Conservation (phyloP, 2,113 vertebrate genomes). For the Haplochromis burtoni region DNA sequence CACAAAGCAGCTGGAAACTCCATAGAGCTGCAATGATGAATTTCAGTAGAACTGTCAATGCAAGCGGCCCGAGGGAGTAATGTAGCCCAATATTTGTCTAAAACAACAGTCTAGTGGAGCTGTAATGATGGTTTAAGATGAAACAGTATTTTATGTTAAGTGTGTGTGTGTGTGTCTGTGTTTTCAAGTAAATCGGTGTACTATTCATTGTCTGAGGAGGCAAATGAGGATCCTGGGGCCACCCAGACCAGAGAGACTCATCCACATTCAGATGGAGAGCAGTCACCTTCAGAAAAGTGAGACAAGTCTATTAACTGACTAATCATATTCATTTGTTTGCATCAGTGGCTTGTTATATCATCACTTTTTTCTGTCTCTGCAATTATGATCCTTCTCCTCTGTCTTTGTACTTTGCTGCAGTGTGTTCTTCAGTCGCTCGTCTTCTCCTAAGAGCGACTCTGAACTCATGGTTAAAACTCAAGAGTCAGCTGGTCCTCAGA, state of each 20-base stretch:
- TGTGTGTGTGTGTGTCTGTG: background rate
- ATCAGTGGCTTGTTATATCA: background rate
- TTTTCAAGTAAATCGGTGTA: conserved; percentile 67
- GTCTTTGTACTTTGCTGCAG: conserved; percentile 26
- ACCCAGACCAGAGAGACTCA: conserved; percentile 50
- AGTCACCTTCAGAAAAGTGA: conserved; percentile 67
- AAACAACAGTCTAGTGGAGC: background rate
- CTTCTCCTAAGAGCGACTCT: conserved; percentile 88
- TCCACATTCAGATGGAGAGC: conserved; percentile 79
- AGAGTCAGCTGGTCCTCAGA: conserved; percentile 69
- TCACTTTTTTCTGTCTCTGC: background rate
- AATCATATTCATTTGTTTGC: background rate
- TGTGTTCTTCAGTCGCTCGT: conserved; percentile 38
- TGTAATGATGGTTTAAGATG: background rate
- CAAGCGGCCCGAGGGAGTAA: background rate
- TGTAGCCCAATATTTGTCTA: background rate
- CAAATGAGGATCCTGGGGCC: background rate
- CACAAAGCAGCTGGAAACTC: background rate
- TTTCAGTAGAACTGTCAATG: background rate
- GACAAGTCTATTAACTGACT: background rate
- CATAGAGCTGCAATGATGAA: background rate
- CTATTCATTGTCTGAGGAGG: conserved; percentile 69
- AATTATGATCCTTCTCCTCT: background rate
- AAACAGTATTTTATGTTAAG: background rate
- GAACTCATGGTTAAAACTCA: conserved; percentile 77